Percentiles rank a stretch among this genome's conserved stretches.
Conservation (phyloP, 1,140 invertebrate genomes). For the Drosophila tropicalis region DNA sequence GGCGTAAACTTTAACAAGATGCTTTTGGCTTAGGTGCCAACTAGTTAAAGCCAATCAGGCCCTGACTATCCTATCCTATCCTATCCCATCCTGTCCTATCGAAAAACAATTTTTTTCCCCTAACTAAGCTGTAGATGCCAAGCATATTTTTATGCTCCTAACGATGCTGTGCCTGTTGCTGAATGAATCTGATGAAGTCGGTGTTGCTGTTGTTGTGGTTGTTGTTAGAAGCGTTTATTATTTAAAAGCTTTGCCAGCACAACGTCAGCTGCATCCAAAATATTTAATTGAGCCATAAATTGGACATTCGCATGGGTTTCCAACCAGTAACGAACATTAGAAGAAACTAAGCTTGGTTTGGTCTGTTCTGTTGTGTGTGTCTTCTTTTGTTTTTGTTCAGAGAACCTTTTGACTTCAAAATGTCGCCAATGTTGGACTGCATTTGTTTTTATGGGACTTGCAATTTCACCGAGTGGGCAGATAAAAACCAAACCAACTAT, state of each 20-base stretch:
- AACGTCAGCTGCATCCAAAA: constrained; percentile 7
- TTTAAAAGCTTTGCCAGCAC: constrained; percentile 9
- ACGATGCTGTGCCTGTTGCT: not conserved
- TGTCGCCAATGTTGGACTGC: constrained; percentile 10
- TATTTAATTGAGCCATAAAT: constrained; percentile 23
- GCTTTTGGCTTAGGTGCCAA: constrained; percentile 2
- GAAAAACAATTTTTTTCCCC: constrained; percentile 8
- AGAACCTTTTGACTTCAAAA: constrained; percentile 1
- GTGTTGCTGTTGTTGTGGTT: not conserved
- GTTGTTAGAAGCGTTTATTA: constrained; percentile 5
- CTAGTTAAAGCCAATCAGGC: constrained; percentile 15
- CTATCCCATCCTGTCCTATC: constrained; percentile 2
- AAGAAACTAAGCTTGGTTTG: constrained; percentile 2
- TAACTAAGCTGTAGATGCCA: constrained; percentile 16
- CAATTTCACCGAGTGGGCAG: constrained; percentile 19
- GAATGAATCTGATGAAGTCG: constrained; percentile 2
- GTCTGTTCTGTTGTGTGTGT: not conserved
- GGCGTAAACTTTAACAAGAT: not conserved
- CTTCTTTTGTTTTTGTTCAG: not conserved
- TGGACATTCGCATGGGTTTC: constrained; percentile 3
- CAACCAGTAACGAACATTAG: not conserved
- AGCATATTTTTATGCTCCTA: constrained; percentile 18
- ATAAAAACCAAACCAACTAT: constrained; percentile 11
- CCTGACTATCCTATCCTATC: constrained; percentile 6
- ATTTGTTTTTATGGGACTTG: constrained; percentile 4